Percentiles rank a stretch among this genome's conserved stretches.
These are phyloP conservation scores for Drosophila serrata DNA, from an alignment of 1,140 invertebrate genomes.

Conservation along the genomic window DNA sequence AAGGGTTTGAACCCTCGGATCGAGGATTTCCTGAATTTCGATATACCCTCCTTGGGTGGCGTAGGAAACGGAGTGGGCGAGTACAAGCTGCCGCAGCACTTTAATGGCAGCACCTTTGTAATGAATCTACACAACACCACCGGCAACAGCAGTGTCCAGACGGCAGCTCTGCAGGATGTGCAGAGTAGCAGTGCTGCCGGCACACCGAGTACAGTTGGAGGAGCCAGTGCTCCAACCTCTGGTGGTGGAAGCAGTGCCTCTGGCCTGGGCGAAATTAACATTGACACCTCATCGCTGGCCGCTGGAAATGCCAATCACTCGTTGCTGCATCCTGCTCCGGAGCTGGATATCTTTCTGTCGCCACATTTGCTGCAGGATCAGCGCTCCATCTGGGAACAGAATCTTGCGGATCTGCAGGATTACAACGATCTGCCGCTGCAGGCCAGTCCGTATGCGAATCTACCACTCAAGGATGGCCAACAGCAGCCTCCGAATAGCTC, in stretches of 20 bases:
- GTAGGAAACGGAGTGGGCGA: conserved; percentile 27
- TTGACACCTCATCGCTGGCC: conserved; percentile 44
- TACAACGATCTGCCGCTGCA: conserved; percentile 74
- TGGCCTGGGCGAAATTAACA: conserved; percentile 52
- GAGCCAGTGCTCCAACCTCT: conserved; percentile 13
- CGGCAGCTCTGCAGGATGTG: conserved; percentile 75
- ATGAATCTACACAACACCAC: conserved; percentile 86
- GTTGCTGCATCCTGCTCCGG: conserved; percentile 31
- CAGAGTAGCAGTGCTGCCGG: conserved; percentile 48
- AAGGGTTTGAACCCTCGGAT: conserved; percentile 89
- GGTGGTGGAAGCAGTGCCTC: conserved; percentile 23
- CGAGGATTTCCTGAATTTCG: conserved; percentile 87
- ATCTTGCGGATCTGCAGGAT: conserved; percentile 80
- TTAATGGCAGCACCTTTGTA: conserved; percentile 87
- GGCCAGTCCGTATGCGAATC: conserved; percentile 69
- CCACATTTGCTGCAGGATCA: conserved; percentile 72
- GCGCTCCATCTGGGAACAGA: conserved; percentile 82
- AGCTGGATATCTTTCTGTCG: conserved; percentile 74
- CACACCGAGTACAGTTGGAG: conserved; percentile 13
- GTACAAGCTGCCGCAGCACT: conserved; percentile 73
- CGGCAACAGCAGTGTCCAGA: conserved; percentile 76
- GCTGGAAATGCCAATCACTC: conserved; percentile 45
- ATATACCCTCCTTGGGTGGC: conserved; percentile 51
- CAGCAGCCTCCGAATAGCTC: conserved; percentile 60
- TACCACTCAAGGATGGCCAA: conserved; percentile 82